A percentile compares a stretch with the other conserved stretches of the same genome.
Evolutionary conservation across 2,113 vertebrate species (phyloP).

Genomic region (Noturus placidus): DNA sequence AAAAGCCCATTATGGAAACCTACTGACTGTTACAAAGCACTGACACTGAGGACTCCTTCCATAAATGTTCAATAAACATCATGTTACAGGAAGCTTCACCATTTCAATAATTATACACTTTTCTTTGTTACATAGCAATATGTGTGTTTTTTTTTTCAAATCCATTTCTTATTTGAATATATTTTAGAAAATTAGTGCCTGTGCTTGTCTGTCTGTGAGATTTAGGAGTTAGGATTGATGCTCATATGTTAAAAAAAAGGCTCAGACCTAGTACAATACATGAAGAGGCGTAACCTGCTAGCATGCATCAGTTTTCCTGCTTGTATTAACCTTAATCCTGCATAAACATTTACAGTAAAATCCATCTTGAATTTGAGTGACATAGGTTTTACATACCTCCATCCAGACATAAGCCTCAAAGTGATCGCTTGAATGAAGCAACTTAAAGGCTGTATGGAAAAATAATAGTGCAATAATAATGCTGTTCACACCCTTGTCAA

Average conservation of each 20-base stretch:
- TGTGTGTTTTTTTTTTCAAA: not conserved
- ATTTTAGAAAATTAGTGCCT: not conserved
- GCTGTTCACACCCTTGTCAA: not conserved
- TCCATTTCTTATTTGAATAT: not conserved
- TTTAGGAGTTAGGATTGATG: not conserved
- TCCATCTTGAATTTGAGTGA: not conserved
- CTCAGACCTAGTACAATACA: not conserved
- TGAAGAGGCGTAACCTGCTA: not conserved
- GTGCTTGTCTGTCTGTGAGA: not conserved
- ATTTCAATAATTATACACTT: not conserved
- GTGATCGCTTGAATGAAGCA: not conserved
- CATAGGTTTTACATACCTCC: not conserved
- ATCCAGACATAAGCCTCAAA: constrained; percentile 21
- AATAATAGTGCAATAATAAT: not conserved
- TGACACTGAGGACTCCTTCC: not conserved
- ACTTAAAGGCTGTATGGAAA: constrained; percentile 1
- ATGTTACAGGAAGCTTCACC: not conserved
- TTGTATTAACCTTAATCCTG: constrained; percentile 20
- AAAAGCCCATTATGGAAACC: not conserved
- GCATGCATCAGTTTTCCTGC: not conserved
- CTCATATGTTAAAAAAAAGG: not conserved
- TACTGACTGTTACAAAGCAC: not conserved
- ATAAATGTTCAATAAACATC: not conserved
- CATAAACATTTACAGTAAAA: not conserved
- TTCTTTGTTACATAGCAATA: not conserved